Base-by-base conservation (phyloP, 30 jellyfish, hydroid and myxozoan genomes). In the Morbakka virulenta region DNA sequence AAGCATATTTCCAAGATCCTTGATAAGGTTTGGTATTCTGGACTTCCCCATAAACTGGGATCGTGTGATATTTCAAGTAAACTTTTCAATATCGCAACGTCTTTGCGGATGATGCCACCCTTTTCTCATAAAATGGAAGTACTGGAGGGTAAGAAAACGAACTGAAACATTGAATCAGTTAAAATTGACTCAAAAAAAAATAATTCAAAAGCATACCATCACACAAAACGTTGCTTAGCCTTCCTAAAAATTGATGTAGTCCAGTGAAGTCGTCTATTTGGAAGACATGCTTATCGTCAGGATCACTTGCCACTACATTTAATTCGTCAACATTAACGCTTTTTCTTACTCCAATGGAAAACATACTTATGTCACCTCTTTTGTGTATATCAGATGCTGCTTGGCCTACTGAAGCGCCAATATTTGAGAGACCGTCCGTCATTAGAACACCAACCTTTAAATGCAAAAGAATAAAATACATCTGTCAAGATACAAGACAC, bases 291-390 rank as follows among this genome's bases (percentile, higher is more conserved):
- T 72, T 79, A 33, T 62, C 32, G 35, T 77, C 92, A 1, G 98
- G 98, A 41, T 83, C 95, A 25, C 91, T 79, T 23, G 98, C 98
- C 32, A 85, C 88, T n/a, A 71, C 91, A 21, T 52, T 61, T 32
- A 91, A 77, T 67, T 91, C 98, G 26, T 27, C 32, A 0, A n/a
- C 35, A 26, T 67, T 72, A 22, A 81, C 73, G 49, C 73, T 80
- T 63, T 69, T 62, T 3, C 97, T 85, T 4, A 91, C 83, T 9
- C 98, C 98, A 33, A 91, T 72, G 24, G 75, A 92, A 72, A 91
- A 91, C 98, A 91, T 91, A 87, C 80, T 91, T 69, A 91, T 91
- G n/a, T n/a, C n/a, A 31, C 98, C 98, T n/a, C 85, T 88, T 1
- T 51, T 64, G 36, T 71, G 57, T 41, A 91, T 95, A 72, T 75